These are phyloP conservation scores for Microtus pennsylvanicus DNA, from an alignment of 2,113 vertebrate genomes.

Conservation along the genomic window DNA sequence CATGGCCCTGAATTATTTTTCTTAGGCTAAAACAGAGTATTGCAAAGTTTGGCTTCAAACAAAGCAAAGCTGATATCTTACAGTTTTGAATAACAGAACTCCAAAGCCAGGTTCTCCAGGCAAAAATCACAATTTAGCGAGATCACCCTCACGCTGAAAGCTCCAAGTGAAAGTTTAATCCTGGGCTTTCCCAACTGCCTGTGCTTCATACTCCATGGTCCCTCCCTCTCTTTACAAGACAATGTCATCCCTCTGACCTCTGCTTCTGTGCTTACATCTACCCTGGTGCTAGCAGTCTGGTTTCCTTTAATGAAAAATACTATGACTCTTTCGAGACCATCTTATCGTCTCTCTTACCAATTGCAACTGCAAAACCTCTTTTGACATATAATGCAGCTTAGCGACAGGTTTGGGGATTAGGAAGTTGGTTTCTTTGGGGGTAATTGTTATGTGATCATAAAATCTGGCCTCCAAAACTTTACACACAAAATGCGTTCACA, in stretches of 20 bases:
- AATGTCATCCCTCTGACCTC: accelerated
- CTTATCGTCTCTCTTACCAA: neutral
- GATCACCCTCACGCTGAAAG: neutral
- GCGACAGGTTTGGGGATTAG: neutral
- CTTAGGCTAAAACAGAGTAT: neutral
- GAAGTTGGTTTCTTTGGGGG: neutral
- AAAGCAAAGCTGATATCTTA: neutral
- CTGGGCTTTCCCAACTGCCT: neutral
- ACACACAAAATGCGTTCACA: neutral
- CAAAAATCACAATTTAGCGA: neutral
- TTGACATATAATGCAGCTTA: neutral
- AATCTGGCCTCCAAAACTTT: neutral
- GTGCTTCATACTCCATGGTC: accelerated
- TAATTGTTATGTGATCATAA: neutral
- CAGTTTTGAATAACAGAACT: neutral
- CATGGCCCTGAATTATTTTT: neutral
- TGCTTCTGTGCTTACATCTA: accelerated
- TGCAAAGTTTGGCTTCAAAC: neutral
- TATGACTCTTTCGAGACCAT: accelerated
- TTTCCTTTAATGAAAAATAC: neutral
- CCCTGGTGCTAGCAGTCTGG: neutral
- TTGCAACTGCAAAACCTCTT: neutral
- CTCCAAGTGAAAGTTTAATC: neutral
- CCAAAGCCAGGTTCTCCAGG: neutral
- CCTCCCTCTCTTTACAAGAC: neutral